These are phyloP conservation scores for Castor canadensis DNA, from an alignment of 2,113 vertebrate genomes.

Conservation along the genomic window DNA sequence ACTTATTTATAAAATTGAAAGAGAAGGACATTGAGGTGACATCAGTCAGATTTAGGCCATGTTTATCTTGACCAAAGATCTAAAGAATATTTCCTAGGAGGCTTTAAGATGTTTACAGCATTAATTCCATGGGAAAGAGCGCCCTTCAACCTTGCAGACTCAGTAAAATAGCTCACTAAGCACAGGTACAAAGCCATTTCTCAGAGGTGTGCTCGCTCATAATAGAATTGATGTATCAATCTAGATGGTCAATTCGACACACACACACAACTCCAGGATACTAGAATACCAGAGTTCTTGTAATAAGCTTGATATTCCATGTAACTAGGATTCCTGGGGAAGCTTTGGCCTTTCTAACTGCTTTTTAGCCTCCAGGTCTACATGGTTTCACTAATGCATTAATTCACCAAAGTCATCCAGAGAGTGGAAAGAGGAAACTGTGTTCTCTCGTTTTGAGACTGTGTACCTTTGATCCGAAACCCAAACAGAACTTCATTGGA, in stretches of 20 bases:
- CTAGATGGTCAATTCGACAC: neutral
- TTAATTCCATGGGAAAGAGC: neutral
- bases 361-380: neutral
- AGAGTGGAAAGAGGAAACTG: neutral
- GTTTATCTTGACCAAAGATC: neutral
- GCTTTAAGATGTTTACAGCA: neutral
- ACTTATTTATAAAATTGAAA: conserved; percentile 36
- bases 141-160: neutral
- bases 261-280: neutral
- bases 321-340: neutral
- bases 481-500: neutral
- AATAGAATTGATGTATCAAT: neutral
- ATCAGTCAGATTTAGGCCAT: neutral
- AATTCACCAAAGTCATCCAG: neutral
- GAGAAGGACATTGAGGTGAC: neutral
- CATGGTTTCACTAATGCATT: neutral
- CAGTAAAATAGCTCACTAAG: neutral
- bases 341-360: neutral
- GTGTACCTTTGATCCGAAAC: neutral
- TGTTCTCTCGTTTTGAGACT: neutral
- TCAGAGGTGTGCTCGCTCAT: neutral
- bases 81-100: conserved; percentile 18
- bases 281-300: neutral
- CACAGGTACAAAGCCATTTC: neutral
- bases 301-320: neutral